A percentile compares a stretch with the other conserved stretches of the same genome.
phyloP scores from a whole-genome alignment of 2,797 vertebrate species.

The Smutsia temminckii region DNA sequence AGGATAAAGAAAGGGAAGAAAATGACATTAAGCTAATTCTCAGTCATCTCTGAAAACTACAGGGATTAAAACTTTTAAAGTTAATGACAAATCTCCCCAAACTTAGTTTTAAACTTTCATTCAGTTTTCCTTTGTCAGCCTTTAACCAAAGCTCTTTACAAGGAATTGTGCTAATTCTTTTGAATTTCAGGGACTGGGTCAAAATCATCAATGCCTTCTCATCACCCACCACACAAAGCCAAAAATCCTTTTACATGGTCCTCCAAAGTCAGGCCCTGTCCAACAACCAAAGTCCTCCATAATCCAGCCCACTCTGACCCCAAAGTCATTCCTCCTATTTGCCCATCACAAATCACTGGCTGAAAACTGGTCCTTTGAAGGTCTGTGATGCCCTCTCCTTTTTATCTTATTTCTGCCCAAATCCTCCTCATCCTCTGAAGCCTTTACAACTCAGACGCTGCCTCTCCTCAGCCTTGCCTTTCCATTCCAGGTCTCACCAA shows the following conservation, averaged over 20 bases:
- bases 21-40: constrained; percentile 67
- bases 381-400: not conserved
- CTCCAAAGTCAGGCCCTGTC: not conserved
- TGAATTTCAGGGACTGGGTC: constrained; percentile 30
- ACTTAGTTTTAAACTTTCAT: constrained; percentile 47
- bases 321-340: not conserved
- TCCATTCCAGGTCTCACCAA: not conserved
- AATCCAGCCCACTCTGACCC: not conserved
- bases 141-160: constrained; percentile 61
- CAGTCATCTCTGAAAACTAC: constrained; percentile 49
- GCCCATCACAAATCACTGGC: not conserved
- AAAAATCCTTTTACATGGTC: not conserved
- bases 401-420: not conserved
- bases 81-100: constrained; percentile 53
- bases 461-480: not conserved
- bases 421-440: not conserved
- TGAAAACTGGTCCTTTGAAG: not conserved
- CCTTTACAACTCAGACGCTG: not conserved
- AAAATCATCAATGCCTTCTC: constrained; percentile 46
- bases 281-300: not conserved
- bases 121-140: not conserved
- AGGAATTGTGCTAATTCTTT: constrained; percentile 48
- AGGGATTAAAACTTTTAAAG: constrained; percentile 50
- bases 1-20: constrained; percentile 11
- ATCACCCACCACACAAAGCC: constrained; percentile 3